phyloP scores from a whole-genome alignment of 2,888 invertebrate genomes.

The Tyria jacobaeae region DNA sequence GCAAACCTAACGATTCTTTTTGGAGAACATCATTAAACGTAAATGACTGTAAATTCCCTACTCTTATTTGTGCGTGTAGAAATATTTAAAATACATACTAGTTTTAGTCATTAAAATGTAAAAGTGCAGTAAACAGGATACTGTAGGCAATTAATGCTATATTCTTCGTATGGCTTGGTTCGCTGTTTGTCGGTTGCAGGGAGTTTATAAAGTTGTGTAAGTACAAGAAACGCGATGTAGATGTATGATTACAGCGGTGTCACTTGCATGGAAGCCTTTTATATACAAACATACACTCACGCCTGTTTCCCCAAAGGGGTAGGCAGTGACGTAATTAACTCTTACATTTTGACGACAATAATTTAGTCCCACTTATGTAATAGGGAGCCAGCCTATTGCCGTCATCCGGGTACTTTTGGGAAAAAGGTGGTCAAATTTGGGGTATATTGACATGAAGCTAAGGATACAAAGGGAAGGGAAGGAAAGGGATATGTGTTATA shows the following conservation, averaged over 20 bases:
- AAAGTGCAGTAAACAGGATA: conserved; percentile 17
- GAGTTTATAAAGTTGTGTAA: conserved; percentile 43
- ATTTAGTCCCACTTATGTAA: too few relatives aligned
- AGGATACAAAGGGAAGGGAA: too few relatives aligned
- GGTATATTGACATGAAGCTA: too few relatives aligned
- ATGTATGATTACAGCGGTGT: conserved; percentile 7
- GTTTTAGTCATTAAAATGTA: conserved; percentile 26
- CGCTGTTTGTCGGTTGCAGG: conserved; percentile 32
- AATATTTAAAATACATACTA: conserved; percentile 13
- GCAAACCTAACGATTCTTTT: conserved; percentile 14
- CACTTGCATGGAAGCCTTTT: background rate
- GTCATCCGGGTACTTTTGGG: too few relatives aligned
- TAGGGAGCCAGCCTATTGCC: too few relatives aligned
- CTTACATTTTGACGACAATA: too few relatives aligned
- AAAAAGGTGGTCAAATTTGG: too few relatives aligned
- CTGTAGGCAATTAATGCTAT: conserved; percentile 31
- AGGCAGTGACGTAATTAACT: too few relatives aligned
- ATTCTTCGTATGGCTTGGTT: conserved; percentile 38
- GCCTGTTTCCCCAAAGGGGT: too few relatives aligned
- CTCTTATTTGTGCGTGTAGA: conserved; percentile 5
- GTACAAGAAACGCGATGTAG: conserved; percentile 11
- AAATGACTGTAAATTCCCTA: background rate
- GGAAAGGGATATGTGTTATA: too few relatives aligned
- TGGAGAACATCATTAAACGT: conserved; percentile 4
- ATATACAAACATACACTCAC: too few relatives aligned